Base-by-base conservation (phyloP, 2,113 vertebrate genomes). In the Xenotilapia caudafasciata region DNA sequence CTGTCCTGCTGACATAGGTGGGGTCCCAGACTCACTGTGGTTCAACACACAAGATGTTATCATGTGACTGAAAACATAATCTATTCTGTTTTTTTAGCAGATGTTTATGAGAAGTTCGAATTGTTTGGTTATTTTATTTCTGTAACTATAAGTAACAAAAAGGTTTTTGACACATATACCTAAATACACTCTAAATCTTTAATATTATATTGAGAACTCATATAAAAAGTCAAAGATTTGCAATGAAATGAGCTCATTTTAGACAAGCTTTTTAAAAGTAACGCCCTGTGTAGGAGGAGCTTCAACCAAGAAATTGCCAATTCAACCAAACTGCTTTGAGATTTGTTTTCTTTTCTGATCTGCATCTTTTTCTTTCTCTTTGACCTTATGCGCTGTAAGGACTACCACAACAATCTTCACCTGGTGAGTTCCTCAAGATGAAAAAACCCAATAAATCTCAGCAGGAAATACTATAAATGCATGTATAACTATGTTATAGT, bases 171-270 rank as follows among this genome's bases (percentile, higher is more conserved):
- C 2, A 42, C 15, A 5, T 0, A 54, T 54, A 23, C 7, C 53
- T 54, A 54, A 54, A 54, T 0, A 12, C 0, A 0, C n/a, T 23
- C 0, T 54, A 12, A 23, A 54, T 0, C 0, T 23, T 54, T 54
- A 54, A 54, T 54, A 54, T 23, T 0, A 54, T 0, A 54, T 54
- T 54, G 0, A 23, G 0, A 54, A 54, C 6, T 54, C 53, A 0
- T 54, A 0, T 0, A 54, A 54, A 54, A 54, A 54, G n/a, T 23
- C 53, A 54, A 23, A 54, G 2, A 23, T 54, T 54, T 54, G 0
- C 0, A 3, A 54, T 54, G 53, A 54, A 54, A 54, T 12, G 6
- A 1, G n/a, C 1, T 54, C 53, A 54, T 1, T 54, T 54, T 54
- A 54, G 10, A 54, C n/a, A 54, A 23, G 53, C 53, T 54, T 54